Conservation (phyloP, 2,113 vertebrate genomes). For the western clawed frog (Xenopus tropicalis) region UCB_Xtro_10.0 CM004450.2:117309501-117310000, state of each 20-base stretch:
- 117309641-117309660: slow-evolving; percentile 71
- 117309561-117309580: too few relatives aligned
- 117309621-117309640: neutral
- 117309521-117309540: too few relatives aligned
- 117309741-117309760: slow-evolving; percentile 80
- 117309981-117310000: slow-evolving; percentile 96
- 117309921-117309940: slow-evolving; percentile 94
- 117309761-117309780: slow-evolving; percentile 91
- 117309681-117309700: slow-evolving; percentile 66
- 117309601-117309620: too few relatives aligned
- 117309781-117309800: slow-evolving; percentile 85
- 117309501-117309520: too few relatives aligned
- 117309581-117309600: too few relatives aligned
- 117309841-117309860: slow-evolving; percentile 83
- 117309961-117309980: slow-evolving; percentile 96
- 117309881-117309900: slow-evolving; percentile 92
- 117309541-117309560: too few relatives aligned
- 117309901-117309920: slow-evolving; percentile 80
- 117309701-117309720: slow-evolving; percentile 83
- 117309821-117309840: slow-evolving; percentile 80
- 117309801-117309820: slow-evolving; percentile 91
- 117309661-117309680: slow-evolving; percentile 88
- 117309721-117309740: slow-evolving; percentile 98
- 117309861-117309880: slow-evolving; percentile 90
- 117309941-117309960: slow-evolving; percentile 98